These are phyloP conservation scores for Danio kyathit DNA, from an alignment of 2,797 vertebrate genomes.

Conservation along the genomic window DNA sequence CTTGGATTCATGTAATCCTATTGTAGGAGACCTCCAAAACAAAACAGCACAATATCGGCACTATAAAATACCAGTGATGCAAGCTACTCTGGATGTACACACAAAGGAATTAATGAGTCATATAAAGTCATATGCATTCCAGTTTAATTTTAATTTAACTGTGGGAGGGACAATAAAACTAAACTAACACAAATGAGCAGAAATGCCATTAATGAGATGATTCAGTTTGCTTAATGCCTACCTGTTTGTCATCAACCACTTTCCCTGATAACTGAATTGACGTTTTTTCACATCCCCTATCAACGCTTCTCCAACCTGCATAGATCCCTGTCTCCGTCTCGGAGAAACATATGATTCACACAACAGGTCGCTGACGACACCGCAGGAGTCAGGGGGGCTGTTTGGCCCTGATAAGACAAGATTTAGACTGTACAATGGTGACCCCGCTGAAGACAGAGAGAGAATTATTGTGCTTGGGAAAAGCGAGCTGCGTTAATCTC, in stretches of 20 bases:
- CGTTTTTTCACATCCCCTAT: neutral
- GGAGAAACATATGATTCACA: slow-evolving; percentile 23
- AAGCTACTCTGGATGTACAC: no score
- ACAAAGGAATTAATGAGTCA: no score
- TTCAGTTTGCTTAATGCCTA: neutral
- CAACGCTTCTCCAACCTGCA: neutral
- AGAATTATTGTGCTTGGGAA: slow-evolving; percentile 47
- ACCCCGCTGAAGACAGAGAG: slow-evolving; percentile 51
- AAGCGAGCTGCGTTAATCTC: slow-evolving; percentile 47
- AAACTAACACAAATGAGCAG: neutral
- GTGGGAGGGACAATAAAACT: no score
- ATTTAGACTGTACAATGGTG: slow-evolving; percentile 56
- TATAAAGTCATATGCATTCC: no score
- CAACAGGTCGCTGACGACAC: slow-evolving; percentile 51
- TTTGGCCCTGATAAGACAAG: slow-evolving; percentile 56
- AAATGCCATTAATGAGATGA: neutral
- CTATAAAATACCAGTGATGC: no score
- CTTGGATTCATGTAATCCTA: no score
- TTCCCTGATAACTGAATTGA: neutral
- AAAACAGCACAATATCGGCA: no score
- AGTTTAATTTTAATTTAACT: no score
- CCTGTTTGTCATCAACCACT: neutral
- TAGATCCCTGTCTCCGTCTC: neutral
- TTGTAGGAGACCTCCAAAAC: no score
- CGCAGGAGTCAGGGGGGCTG: slow-evolving; percentile 32